Evolutionary conservation across 2,797 vertebrate species (phyloP).

Genomic region (Acipenser transmontanus): DNA sequence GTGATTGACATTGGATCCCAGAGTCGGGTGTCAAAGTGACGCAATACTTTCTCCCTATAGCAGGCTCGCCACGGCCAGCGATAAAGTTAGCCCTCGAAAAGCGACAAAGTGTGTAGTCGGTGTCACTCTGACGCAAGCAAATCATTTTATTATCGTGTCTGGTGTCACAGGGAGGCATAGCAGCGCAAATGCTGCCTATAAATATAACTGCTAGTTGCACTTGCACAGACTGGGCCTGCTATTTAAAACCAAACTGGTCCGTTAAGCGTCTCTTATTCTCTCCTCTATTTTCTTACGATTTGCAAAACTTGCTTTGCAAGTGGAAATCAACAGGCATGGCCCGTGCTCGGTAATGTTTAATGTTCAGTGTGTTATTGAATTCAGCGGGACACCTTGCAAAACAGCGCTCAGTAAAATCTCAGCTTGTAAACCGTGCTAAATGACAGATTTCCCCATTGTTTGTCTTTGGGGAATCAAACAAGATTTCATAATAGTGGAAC

Average conservation of each 20-base stretch:
- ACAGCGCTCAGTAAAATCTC: too few relatives aligned
- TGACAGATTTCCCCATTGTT: too few relatives aligned
- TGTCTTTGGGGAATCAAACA: too few relatives aligned
- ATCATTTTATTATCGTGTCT: constrained; percentile 64
- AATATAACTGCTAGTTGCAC: constrained; percentile 46
- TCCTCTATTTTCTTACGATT: too few relatives aligned
- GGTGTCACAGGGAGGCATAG: constrained; percentile 54
- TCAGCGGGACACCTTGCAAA: too few relatives aligned
- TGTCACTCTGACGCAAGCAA: constrained; percentile 69
- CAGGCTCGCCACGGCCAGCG: constrained; percentile 64
- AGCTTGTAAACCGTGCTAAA: too few relatives aligned
- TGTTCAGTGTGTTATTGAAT: too few relatives aligned
- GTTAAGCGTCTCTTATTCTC: constrained; percentile 37
- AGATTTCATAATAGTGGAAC: too few relatives aligned
- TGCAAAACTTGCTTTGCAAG: too few relatives aligned
- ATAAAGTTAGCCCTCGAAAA: constrained; percentile 75
- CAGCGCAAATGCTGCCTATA: constrained; percentile 63
- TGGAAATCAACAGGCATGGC: too few relatives aligned
- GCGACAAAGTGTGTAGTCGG: constrained; percentile 69
- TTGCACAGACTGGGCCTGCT: constrained; percentile 43
- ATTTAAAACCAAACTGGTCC: constrained; percentile 51
- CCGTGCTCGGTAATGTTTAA: too few relatives aligned
- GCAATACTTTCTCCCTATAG: constrained; percentile 61
- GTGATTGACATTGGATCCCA: constrained; percentile 65
- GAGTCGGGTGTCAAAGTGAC: constrained; percentile 70